A percentile compares a stretch with the other conserved stretches of the same genome.
phyloP scores from a whole-genome alignment of 2,888 invertebrate species.

The Mythimna loreyi region DNA sequence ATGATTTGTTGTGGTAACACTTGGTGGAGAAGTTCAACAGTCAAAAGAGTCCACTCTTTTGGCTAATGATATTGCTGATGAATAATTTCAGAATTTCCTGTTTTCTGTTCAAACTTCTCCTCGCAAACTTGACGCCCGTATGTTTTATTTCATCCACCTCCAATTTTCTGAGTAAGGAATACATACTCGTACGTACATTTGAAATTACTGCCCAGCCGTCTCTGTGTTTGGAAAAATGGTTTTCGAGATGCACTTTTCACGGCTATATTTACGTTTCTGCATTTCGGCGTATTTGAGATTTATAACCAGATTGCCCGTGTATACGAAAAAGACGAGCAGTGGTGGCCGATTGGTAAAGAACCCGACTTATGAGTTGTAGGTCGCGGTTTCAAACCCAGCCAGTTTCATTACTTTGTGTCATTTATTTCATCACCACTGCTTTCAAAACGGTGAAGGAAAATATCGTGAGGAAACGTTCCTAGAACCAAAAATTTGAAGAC shows the following conservation, averaged over 20 bases:
- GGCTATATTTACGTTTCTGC: constrained; percentile 15
- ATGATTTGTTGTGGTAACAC: no score
- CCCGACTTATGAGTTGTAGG: no score
- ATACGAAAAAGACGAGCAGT: neutral
- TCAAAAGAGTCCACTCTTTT: no score
- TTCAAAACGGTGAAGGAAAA: no score
- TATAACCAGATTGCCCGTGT: neutral
- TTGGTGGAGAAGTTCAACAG: no score
- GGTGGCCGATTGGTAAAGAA: no score
- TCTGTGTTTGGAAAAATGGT: constrained; percentile 57
- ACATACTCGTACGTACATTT: constrained; percentile 54
- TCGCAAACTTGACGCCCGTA: constrained; percentile 27
- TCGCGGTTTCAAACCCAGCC: no score
- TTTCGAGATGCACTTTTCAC: constrained; percentile 36
- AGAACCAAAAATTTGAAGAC: no score
- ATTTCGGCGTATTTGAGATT: neutral
- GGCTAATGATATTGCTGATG: no score
- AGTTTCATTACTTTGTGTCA: no score
- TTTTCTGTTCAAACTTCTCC: neutral
- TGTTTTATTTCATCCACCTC: constrained; percentile 60
- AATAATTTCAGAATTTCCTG: neutral
- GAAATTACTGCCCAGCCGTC: constrained; percentile 61
- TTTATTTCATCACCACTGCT: no score
- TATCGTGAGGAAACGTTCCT: no score
- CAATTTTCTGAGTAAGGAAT: constrained; percentile 66